Conservation (phyloP, 2,888 invertebrate species). For the Eledona agricola region DNA sequence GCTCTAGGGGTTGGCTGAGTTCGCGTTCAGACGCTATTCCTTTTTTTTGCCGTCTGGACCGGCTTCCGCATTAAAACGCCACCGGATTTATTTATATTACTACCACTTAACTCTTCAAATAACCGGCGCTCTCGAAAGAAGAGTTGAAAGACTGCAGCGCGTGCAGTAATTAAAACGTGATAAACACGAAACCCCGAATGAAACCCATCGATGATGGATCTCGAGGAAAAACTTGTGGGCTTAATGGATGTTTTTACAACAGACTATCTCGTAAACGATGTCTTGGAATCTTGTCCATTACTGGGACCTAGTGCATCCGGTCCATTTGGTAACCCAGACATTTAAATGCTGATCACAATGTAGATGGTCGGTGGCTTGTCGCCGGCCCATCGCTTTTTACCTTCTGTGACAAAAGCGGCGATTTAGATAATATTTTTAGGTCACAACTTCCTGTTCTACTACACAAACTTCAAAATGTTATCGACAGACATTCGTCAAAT, state of each 20-base stretch:
- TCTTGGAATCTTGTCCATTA: slow-evolving; percentile 12
- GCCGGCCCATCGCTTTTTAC: slow-evolving; percentile 2
- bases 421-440: background rate
- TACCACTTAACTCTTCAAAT: slow-evolving; percentile 16
- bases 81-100: slow-evolving; percentile 17
- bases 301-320: slow-evolving; percentile 17
- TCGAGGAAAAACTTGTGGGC: background rate
- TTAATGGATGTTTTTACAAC: slow-evolving; percentile 18
- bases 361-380: background rate
- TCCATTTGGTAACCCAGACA: slow-evolving; percentile 13
- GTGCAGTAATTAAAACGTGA: slow-evolving; percentile 17
- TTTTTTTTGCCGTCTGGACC: no score
- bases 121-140: no score
- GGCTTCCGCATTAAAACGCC: no score
- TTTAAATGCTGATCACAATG: slow-evolving; percentile 15
- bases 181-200: slow-evolving; percentile 6
- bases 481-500: slow-evolving; percentile 1
- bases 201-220: slow-evolving; percentile 11
- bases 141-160: no score
- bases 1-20: slow-evolving; percentile 15
- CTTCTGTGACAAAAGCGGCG: slow-evolving; percentile 1
- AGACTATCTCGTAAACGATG: slow-evolving; percentile 8
- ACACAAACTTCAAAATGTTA: slow-evolving; percentile 2
- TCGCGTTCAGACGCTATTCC: no score
- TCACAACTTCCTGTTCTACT: slow-evolving; percentile 1